A percentile compares a stretch with the other conserved stretches of the same genome.
Conservation (phyloP, 2,113 vertebrate species). For the Crotalus tigris region DNA sequence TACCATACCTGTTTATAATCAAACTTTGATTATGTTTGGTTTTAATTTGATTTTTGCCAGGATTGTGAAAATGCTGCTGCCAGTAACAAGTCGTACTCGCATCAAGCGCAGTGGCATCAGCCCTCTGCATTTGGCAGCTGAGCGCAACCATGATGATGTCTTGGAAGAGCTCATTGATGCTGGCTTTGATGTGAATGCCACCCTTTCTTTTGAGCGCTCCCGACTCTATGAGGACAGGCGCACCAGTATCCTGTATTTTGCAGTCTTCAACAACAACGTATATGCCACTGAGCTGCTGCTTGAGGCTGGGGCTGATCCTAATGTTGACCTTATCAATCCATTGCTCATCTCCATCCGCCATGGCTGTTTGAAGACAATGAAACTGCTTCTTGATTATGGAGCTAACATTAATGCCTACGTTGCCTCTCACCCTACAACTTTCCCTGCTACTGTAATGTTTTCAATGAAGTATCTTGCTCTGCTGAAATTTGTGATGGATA, state of each 20-base stretch:
- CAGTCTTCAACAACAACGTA: constrained; percentile 84
- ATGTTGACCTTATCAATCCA: constrained; percentile 85
- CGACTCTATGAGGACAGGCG: constrained; percentile 89
- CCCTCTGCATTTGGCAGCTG: constrained; percentile 88
- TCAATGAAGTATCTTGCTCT: constrained; percentile 80
- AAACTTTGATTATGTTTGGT: background rate
- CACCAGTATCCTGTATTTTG: constrained; percentile 83
- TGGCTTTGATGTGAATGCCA: constrained; percentile 85
- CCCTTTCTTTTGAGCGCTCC: constrained; percentile 78
- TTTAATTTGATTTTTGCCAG: constrained; percentile 62
- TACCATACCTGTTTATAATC: background rate
- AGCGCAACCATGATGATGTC: constrained; percentile 80
- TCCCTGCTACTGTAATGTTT: constrained; percentile 87
- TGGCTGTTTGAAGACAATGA: constrained; percentile 77
- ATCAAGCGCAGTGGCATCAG: constrained; percentile 85
- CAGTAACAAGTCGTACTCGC: constrained; percentile 79
- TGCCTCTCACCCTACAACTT: constrained; percentile 77
- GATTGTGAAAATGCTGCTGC: constrained; percentile 85
- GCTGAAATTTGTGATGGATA: constrained; percentile 85
- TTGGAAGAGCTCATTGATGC: constrained; percentile 80
- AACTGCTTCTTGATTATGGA: constrained; percentile 84
- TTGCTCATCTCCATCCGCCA: constrained; percentile 88
- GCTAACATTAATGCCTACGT: constrained; percentile 80
- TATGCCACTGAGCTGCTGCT: constrained; percentile 79
- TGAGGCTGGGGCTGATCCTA: constrained; percentile 84